A percentile compares a stretch with the other conserved stretches of the same genome.
Conservation (phyloP, 2,888 invertebrate species). For the Hirudinaria manillensis region DNA sequence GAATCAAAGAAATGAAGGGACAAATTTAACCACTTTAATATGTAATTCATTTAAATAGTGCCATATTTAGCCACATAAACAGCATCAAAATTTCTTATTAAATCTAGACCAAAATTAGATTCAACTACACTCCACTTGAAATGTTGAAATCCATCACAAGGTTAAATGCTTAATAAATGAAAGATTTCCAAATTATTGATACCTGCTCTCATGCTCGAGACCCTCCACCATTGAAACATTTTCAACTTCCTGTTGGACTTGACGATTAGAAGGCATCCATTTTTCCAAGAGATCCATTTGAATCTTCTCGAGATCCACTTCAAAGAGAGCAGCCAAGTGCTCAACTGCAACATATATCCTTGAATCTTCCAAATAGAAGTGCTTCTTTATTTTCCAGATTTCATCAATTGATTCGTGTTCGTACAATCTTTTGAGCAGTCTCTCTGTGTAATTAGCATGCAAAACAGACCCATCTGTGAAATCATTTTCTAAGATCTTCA, state of each 20-base stretch:
- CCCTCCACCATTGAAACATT: neutral
- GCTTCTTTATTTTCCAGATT: neutral
- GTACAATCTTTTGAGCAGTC: neutral
- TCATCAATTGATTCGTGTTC: neutral
- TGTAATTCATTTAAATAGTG: no score
- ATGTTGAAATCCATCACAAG: no score
- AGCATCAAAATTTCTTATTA: no score
- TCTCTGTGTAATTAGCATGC: neutral
- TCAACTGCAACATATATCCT: neutral
- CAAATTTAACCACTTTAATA: no score
- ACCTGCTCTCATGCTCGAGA: no score
- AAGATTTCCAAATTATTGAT: no score
- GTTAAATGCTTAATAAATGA: no score
- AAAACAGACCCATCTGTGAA: neutral
- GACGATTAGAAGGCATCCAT: neutral
- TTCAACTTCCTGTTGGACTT: slow-evolving; percentile 1
- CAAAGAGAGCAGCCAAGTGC: neutral
- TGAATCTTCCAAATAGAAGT: neutral
- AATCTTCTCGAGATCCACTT: neutral
- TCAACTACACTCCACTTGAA: no score
- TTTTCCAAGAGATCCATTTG: neutral
- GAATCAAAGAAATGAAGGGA: neutral
- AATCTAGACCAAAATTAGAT: no score
- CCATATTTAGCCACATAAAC: no score
- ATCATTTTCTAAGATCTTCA: neutral